phyloP scores from a whole-genome alignment of 2,113 vertebrate species.

The Vanacampus margaritifer region DNA sequence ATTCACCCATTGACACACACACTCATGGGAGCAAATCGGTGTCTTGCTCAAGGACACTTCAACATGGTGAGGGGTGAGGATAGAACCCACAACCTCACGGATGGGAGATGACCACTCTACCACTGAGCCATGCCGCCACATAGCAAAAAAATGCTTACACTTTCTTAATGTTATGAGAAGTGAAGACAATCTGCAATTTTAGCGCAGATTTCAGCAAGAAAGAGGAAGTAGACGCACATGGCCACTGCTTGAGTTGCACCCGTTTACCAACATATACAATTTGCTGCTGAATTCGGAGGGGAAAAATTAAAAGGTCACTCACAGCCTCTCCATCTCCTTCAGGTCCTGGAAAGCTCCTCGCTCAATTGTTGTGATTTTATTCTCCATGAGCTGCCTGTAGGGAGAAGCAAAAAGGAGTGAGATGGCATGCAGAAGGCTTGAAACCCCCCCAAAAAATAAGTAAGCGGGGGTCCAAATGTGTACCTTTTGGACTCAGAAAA shows the following conservation, averaged over 20 bases:
- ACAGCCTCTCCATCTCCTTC: conserved; percentile 97
- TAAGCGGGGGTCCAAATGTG: conserved; percentile 11
- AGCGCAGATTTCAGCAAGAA: neutral
- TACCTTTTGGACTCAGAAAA: neutral
- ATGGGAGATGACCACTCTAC: too few relatives aligned
- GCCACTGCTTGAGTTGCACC: neutral
- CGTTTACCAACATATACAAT: neutral
- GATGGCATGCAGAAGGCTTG: conserved; percentile 13
- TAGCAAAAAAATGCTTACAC: too few relatives aligned
- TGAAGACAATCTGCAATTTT: neutral
- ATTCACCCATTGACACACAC: too few relatives aligned
- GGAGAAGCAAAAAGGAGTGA: conserved; percentile 51
- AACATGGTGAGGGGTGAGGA: too few relatives aligned
- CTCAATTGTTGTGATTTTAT: conserved; percentile 95
- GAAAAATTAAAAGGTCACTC: conserved; percentile 69
- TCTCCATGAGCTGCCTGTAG: conserved; percentile 98
- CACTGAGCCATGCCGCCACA: too few relatives aligned
- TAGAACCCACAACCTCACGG: too few relatives aligned
- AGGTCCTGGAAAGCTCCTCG: conserved; percentile 97
- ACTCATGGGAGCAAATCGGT: too few relatives aligned
- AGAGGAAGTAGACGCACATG: neutral
- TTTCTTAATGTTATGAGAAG: too few relatives aligned
- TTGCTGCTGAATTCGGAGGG: neutral
- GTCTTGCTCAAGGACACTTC: too few relatives aligned
- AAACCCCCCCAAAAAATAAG: neutral